Evolutionary conservation across 2,113 vertebrate species (phyloP).

Genomic region (Aramus guarauna): DNA sequence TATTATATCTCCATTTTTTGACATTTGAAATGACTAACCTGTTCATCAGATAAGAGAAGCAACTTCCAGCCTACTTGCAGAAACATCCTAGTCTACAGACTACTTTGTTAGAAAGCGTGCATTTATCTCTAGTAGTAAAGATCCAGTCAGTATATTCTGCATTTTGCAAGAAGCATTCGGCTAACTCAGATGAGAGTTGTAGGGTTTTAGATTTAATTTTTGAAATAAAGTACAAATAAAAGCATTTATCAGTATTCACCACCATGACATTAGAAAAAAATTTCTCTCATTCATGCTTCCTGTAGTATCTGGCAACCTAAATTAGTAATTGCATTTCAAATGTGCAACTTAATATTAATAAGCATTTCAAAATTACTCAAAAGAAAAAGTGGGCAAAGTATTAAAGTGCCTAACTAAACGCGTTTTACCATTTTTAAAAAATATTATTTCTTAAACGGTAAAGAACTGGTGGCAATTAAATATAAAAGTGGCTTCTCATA

Average conservation of each 20-base stretch:
- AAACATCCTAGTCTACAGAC: slow-evolving; percentile 33
- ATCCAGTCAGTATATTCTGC: slow-evolving; percentile 58
- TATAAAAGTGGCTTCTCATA: slow-evolving; percentile 73
- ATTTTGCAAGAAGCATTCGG: slow-evolving; percentile 60
- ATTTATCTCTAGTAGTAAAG: slow-evolving; percentile 21
- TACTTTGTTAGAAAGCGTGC: slow-evolving; percentile 29
- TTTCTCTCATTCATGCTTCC: slow-evolving; percentile 48
- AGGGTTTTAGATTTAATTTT: slow-evolving; percentile 38
- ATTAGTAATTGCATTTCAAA: slow-evolving; percentile 65
- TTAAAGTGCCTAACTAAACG: slow-evolving; percentile 82
- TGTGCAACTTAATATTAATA: slow-evolving; percentile 76
- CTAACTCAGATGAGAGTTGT: slow-evolving; percentile 20
- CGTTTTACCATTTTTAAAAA: slow-evolving; percentile 48
- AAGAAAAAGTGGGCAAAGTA: slow-evolving; percentile 60
- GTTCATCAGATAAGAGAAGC: neutral
- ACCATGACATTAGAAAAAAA: slow-evolving; percentile 16
- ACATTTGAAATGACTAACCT: slow-evolving; percentile 19
- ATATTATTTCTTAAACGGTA: slow-evolving; percentile 42
- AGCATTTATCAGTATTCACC: slow-evolving; percentile 43
- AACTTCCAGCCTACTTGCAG: neutral
- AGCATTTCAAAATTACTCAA: slow-evolving; percentile 54
- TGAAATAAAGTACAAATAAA: slow-evolving; percentile 64
- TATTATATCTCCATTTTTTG: neutral
- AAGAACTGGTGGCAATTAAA: neutral
- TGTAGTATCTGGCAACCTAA: slow-evolving; percentile 38